These are phyloP conservation scores for Buphagus erythrorhynchus DNA, from an alignment of 2,797 vertebrate genomes.

Conservation along the genomic window DNA sequence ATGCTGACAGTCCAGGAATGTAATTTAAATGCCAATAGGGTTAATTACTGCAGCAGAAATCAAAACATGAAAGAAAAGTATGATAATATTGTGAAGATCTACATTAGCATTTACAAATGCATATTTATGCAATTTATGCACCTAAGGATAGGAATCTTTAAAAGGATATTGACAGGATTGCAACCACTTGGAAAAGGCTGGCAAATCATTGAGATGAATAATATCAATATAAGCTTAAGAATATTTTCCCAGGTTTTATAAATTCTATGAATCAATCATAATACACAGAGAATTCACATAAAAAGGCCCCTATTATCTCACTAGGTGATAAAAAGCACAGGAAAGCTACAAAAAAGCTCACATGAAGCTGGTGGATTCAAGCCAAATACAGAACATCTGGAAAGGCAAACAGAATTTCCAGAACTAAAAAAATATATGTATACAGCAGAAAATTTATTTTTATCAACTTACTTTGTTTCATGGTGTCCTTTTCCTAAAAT, in stretches of 20 bases:
- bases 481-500: slow-evolving; percentile 75
- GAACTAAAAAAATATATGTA: neutral
- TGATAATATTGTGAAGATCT: neutral
- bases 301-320: neutral
- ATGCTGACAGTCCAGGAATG: neutral
- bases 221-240: neutral
- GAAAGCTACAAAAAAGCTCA: neutral
- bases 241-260: neutral
- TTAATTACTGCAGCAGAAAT: slow-evolving; percentile 25
- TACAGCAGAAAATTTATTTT: neutral
- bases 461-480: slow-evolving; percentile 77
- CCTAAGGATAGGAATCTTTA: neutral
- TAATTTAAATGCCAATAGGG: neutral
- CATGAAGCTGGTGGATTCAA: neutral
- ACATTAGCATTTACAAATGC: neutral
- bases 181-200: neutral
- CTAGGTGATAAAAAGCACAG: neutral
- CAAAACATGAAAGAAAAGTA: neutral
- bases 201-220: neutral
- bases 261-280: neutral
- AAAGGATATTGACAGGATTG: neutral
- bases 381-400: neutral
- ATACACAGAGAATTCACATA: neutral
- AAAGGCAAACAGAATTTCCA: neutral
- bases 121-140: slow-evolving; percentile 26